phyloP scores from a whole-genome alignment of 1,140 invertebrate species.

The Drosophila neocordata region DNA sequence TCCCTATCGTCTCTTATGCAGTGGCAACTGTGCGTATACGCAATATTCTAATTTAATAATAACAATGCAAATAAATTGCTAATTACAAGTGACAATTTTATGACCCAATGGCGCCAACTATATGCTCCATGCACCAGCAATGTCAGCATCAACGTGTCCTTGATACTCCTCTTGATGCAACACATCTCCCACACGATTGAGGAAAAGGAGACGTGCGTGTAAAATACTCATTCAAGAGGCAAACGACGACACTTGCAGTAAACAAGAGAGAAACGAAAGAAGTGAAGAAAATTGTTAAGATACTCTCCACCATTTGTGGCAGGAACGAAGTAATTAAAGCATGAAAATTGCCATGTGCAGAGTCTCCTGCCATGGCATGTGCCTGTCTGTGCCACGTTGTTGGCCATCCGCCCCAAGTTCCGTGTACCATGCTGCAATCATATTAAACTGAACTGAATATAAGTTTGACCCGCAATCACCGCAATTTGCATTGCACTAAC shows the following conservation, averaged over 20 bases:
- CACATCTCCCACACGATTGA: not conserved
- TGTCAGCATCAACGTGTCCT: conserved; percentile 24
- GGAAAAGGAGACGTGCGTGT: not conserved
- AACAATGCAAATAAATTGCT: conserved; percentile 3
- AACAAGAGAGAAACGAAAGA: not conserved
- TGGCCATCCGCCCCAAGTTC: conserved; percentile 23
- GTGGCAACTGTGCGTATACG: conserved; percentile 26
- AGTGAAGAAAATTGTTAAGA: conserved; percentile 26
- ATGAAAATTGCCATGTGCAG: conserved; percentile 37
- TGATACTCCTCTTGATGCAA: not conserved
- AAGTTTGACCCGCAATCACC: conserved; percentile 35
- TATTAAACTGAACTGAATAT: conserved; percentile 42
- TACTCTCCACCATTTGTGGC: not conserved
- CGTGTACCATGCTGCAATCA: conserved; percentile 39
- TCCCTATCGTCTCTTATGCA: not conserved
- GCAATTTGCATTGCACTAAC: conserved; percentile 11
- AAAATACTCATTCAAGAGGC: conserved; percentile 19
- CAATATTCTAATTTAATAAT: conserved; percentile 21
- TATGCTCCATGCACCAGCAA: not conserved
- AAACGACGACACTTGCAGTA: not conserved
- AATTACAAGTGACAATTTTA: conserved; percentile 10
- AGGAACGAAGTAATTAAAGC: conserved; percentile 35
- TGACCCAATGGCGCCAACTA: conserved; percentile 17
- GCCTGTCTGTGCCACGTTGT: not conserved
- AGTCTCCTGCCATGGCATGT: not conserved